These are phyloP conservation scores for Gobio gobio DNA, from an alignment of 2,113 vertebrate genomes.

Conservation along the genomic window DNA sequence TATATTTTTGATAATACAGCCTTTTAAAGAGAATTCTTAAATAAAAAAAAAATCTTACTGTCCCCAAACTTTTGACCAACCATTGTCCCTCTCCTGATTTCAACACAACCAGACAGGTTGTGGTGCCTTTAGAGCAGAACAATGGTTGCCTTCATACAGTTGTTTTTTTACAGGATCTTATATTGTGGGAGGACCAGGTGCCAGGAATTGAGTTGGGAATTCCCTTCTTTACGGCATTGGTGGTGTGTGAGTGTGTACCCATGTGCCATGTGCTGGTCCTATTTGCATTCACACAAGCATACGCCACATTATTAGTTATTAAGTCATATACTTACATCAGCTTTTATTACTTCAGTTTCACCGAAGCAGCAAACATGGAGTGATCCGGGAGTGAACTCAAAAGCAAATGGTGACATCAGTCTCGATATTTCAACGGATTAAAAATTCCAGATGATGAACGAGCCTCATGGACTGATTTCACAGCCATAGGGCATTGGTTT, in stretches of 20 bases:
- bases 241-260: background rate
- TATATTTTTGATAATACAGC: too few species aligned
- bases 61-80: too few species aligned
- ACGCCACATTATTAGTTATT: background rate
- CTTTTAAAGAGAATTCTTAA: too few species aligned
- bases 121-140: slow-evolving; percentile 8
- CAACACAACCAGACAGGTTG: background rate
- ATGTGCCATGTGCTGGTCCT: background rate
- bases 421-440: background rate
- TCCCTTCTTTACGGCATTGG: background rate
- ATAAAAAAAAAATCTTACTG: too few species aligned
- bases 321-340: slow-evolving; percentile 10
- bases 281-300: background rate
- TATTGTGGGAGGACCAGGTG: slow-evolving; percentile 8
- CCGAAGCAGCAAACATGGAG: background rate
- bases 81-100: background rate
- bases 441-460: slow-evolving; percentile 20
- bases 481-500: background rate
- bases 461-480: background rate
- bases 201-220: background rate
- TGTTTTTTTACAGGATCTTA: slow-evolving; percentile 9
- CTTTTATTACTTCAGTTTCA: slow-evolving; percentile 22
- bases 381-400: background rate
- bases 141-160: slow-evolving; percentile 21
- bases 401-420: slow-evolving; percentile 15